Evolutionary conservation across 2,888 invertebrate species (phyloP).

Genomic region (Chymomyza procnemis): DNA sequence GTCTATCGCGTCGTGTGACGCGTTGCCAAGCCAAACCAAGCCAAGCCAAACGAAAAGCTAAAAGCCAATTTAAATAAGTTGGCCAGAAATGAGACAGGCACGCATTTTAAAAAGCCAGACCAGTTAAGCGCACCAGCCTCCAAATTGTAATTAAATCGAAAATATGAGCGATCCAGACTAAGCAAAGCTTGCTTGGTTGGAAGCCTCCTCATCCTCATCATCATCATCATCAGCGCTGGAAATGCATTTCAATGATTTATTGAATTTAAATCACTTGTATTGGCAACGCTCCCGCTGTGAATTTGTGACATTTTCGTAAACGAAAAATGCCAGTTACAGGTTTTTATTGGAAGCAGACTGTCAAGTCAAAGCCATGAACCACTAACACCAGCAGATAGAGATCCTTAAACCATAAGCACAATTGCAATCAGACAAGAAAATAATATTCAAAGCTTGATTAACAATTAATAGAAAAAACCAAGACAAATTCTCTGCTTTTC

Average conservation of each 20-base stretch:
- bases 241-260: constrained; percentile 74
- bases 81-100: constrained; percentile 6
- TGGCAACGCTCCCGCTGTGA: constrained; percentile 78
- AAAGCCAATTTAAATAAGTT: constrained; percentile 69
- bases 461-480: too few species aligned
- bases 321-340: constrained; percentile 77
- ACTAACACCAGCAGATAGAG: not conserved
- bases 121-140: not conserved
- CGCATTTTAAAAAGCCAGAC: constrained; percentile 28
- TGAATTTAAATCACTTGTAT: constrained; percentile 78
- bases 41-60: constrained; percentile 40
- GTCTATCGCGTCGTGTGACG: not conserved
- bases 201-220: constrained; percentile 58
- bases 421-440: not conserved
- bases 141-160: constrained; percentile 67
- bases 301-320: constrained; percentile 78
- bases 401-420: not conserved
- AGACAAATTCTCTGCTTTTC: constrained; percentile 10
- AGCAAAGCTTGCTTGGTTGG: constrained; percentile 29
- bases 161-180: constrained; percentile 19
- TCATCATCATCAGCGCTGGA: constrained; percentile 59
- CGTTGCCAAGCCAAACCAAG: constrained; percentile 18
- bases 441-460: constrained; percentile 38
- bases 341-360: constrained; percentile 68
- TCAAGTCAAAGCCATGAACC: not conserved